A percentile compares a stretch with the other conserved stretches of the same genome.
These are phyloP conservation scores for Dendrophyllia cribrosa DNA, from an alignment of 64 coral and sea anemone genomes.

Conservation along the genomic window DNA sequence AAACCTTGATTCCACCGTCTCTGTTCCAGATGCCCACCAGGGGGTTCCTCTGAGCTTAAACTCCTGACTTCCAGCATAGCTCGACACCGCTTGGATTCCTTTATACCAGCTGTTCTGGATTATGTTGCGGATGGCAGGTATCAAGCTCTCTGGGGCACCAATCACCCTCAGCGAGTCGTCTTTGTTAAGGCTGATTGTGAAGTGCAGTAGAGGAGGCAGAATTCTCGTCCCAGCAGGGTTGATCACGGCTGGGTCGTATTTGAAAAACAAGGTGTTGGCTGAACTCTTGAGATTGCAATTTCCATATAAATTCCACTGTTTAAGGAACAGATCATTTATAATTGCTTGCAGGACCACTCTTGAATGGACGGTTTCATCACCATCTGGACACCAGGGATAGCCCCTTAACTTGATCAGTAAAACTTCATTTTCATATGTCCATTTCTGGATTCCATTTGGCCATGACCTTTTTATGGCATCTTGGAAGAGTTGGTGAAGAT, in stretches of 20 bases:
- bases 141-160: conserved; percentile 40
- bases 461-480: no score
- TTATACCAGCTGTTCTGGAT: conserved; percentile 66
- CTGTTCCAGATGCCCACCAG: conserved; percentile 62
- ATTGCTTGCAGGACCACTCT: conserved; percentile 62
- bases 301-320: conserved; percentile 54
- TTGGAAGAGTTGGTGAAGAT: no score
- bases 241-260: conserved; percentile 52
- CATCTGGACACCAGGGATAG: conserved; percentile 65
- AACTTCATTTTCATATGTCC: conserved; percentile 30
- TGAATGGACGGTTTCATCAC: conserved; percentile 53
- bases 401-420: conserved; percentile 77
- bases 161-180: conserved; percentile 72
- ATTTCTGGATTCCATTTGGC: no score
- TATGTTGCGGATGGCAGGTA: conserved; percentile 35
- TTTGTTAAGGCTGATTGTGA: conserved; percentile 69
- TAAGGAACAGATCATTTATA: conserved; percentile 20
- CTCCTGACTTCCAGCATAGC: conserved; percentile 57
- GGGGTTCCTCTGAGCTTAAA: conserved; percentile 81
- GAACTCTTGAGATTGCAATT: conserved; percentile 70
- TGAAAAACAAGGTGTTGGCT: conserved; percentile 73
- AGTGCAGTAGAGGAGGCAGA: neutral
- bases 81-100: conserved; percentile 46
- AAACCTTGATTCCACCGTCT: conserved; percentile 72
- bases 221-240: neutral